Percentiles rank a stretch among this genome's conserved stretches.
phyloP scores from a whole-genome alignment of 2,888 invertebrate genomes.

The Julus scanicus region DNA sequence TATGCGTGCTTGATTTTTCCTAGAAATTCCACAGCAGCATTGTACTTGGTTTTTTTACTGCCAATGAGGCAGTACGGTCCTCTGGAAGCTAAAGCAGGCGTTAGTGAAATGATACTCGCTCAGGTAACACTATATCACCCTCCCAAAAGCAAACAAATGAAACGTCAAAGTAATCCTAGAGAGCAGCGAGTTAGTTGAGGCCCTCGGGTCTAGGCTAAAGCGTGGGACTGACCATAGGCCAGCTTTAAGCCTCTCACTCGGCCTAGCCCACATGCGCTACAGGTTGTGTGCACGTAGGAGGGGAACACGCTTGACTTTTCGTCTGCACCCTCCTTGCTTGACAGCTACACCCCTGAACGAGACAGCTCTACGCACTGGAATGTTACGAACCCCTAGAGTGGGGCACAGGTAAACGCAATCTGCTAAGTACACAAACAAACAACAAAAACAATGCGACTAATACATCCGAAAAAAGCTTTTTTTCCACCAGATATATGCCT shows the following conservation, averaged over 20 bases:
- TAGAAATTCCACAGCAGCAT: neutral
- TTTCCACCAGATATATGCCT: neutral
- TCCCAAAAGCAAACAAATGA: slow-evolving; percentile 31
- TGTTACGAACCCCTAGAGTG: slow-evolving; percentile 1
- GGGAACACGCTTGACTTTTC: slow-evolving; percentile 32
- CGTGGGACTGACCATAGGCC: slow-evolving; percentile 38
- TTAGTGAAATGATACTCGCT: slow-evolving; percentile 27
- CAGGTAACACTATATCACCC: slow-evolving; percentile 23
- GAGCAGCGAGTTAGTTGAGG: neutral
- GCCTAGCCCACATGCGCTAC: slow-evolving; percentile 32
- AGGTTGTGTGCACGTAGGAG: slow-evolving; percentile 41
- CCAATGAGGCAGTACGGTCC: neutral
- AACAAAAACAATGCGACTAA: slow-evolving; percentile 1
- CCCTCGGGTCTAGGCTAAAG: slow-evolving; percentile 46
- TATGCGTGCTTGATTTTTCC: neutral
- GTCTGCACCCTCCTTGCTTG: slow-evolving; percentile 47
- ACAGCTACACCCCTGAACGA: slow-evolving; percentile 45
- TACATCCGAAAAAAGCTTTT: neutral
- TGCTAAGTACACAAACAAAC: neutral
- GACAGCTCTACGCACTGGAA: slow-evolving; percentile 1
- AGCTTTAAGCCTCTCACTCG: neutral
- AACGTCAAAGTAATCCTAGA: slow-evolving; percentile 40
- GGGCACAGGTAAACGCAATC: neutral
- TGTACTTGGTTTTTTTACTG: neutral
- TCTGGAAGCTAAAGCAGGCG: neutral